These are phyloP conservation scores for Sylvia atricapilla DNA, from an alignment of 2,113 vertebrate genomes.

Conservation along the genomic window DNA sequence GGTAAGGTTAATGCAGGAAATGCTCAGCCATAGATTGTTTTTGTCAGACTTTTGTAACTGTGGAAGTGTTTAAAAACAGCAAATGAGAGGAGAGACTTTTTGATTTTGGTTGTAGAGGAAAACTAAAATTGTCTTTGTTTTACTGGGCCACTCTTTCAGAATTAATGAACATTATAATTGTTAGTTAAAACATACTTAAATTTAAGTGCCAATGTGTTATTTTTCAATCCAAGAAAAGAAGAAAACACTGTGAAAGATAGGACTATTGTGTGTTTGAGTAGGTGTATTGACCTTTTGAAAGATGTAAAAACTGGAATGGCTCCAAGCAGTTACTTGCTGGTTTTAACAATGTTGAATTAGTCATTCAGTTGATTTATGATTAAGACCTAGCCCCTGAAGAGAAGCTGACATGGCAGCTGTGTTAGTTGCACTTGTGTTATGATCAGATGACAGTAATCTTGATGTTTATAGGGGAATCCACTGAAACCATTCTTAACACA, in stretches of 20 bases:
- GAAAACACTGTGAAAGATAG: slow-evolving; percentile 72
- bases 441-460: slow-evolving; percentile 65
- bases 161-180: slow-evolving; percentile 62
- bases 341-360: slow-evolving; percentile 73
- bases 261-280: slow-evolving; percentile 77
- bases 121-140: slow-evolving; percentile 47
- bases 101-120: slow-evolving; percentile 17
- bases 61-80: slow-evolving; percentile 19
- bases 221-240: slow-evolving; percentile 75
- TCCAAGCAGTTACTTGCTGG: slow-evolving; percentile 70
- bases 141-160: slow-evolving; percentile 36
- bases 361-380: slow-evolving; percentile 73
- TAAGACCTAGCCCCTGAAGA: slow-evolving; percentile 67
- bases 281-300: slow-evolving; percentile 85
- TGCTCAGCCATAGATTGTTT: slow-evolving; percentile 29
- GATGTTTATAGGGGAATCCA: slow-evolving; percentile 49
- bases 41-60: slow-evolving; percentile 12
- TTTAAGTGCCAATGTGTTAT: slow-evolving; percentile 50
- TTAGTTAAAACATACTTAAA: slow-evolving; percentile 57
- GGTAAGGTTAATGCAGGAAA: slow-evolving; percentile 37
- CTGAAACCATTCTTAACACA: slow-evolving; percentile 8
- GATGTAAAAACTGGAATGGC: slow-evolving; percentile 72
- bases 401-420: slow-evolving; percentile 63
- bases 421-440: slow-evolving; percentile 53
- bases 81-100: slow-evolving; percentile 10